These are phyloP conservation scores for Phrynocephalus vlangalii DNA, from an alignment of 2,797 vertebrate species.

Conservation along the genomic window DNA sequence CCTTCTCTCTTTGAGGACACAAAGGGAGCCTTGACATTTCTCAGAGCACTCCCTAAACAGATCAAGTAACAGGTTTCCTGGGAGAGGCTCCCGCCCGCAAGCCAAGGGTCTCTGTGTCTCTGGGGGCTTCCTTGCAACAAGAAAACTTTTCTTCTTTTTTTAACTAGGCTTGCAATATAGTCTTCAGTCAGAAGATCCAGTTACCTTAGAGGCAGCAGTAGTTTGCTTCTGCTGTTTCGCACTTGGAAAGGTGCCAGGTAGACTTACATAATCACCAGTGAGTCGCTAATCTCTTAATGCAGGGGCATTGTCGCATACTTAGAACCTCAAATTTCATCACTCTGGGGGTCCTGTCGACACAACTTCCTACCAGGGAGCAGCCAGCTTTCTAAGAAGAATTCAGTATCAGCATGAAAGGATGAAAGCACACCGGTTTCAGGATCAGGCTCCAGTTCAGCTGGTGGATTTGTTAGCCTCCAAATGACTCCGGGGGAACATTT, in stretches of 20 bases:
- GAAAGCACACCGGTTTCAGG: background rate
- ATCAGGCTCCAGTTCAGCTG: slow-evolving; percentile 1
- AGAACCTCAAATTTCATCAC: slow-evolving; percentile 40
- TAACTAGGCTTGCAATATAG: slow-evolving; percentile 8
- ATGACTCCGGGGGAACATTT: background rate
- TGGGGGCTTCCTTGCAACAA: background rate
- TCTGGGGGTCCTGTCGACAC: slow-evolving; percentile 29
- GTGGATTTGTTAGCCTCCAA: slow-evolving; percentile 12
- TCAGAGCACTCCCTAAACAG: background rate
- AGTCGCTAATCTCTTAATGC: slow-evolving; percentile 43
- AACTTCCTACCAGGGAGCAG: slow-evolving; percentile 13
- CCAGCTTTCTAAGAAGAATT: slow-evolving; percentile 13
- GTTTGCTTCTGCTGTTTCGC: slow-evolving; percentile 10
- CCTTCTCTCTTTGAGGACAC: background rate
- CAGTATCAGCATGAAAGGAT: slow-evolving; percentile 19
- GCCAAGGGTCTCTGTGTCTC: background rate
- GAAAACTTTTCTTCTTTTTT: background rate
- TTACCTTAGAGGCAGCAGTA: slow-evolving; percentile 22
- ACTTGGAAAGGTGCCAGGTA: slow-evolving; percentile 36
- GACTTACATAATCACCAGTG: slow-evolving; percentile 33
- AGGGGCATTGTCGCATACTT: slow-evolving; percentile 29
- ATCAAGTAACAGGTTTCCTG: slow-evolving; percentile 34
- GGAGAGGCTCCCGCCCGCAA: background rate
- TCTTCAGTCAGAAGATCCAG: slow-evolving; percentile 8
- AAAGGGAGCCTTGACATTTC: slow-evolving; percentile 27